Percentiles rank a stretch among this genome's conserved stretches.
These are phyloP conservation scores for Apis mellifera DNA, from an alignment of 1,140 invertebrate genomes.

Conservation along the genomic window Amel_HAv3.1 CM009942.2:9827501-9828000, in stretches of 20 bases:
- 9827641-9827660: conserved; percentile 40
- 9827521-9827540: conserved; percentile 58
- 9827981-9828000: no score
- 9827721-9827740: conserved; percentile 58
- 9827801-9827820: conserved; percentile 48
- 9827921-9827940: no score
- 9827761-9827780: conserved; percentile 54
- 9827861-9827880: no score
- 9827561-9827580: conserved; percentile 16
- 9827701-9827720: conserved; percentile 8
- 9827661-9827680: conserved; percentile 41
- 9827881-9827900: no score
- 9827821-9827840: conserved; percentile 35
- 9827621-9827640: conserved; percentile 25
- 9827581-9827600: conserved; percentile 4
- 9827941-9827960: no score
- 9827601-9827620: conserved; percentile 33
- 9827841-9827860: neutral
- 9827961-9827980: no score
- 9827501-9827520: conserved; percentile 45
- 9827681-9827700: neutral
- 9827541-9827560: conserved; percentile 30
- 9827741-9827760: conserved; percentile 53
- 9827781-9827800: conserved; percentile 47
- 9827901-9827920: no score